phyloP scores from a whole-genome alignment of 2,797 vertebrate species.

The Sebastes variabilis region DNA sequence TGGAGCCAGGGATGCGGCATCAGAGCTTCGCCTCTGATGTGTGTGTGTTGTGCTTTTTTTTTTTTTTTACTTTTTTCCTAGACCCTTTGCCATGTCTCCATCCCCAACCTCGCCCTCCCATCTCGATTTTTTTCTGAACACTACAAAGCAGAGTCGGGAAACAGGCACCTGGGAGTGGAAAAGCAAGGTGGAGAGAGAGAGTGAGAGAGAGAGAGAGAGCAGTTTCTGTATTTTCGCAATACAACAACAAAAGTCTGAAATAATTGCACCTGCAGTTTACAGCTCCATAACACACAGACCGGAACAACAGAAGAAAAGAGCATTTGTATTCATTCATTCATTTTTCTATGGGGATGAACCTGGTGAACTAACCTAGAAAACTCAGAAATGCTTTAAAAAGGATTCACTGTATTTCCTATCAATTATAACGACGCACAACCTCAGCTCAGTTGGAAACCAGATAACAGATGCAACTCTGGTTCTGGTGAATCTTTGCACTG shows the following conservation, averaged over 20 bases:
- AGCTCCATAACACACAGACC: slow-evolving; percentile 1
- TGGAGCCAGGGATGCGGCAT: slow-evolving; percentile 66
- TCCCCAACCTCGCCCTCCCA: slow-evolving; percentile 35
- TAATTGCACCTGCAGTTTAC: slow-evolving; percentile 54
- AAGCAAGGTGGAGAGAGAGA: background rate
- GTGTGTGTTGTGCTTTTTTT: slow-evolving; percentile 18
- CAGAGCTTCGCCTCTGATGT: slow-evolving; percentile 71
- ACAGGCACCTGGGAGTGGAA: slow-evolving; percentile 34
- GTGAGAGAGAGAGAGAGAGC: background rate
- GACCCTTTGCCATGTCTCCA: slow-evolving; percentile 48
- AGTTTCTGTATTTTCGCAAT: slow-evolving; percentile 24
- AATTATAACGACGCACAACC: slow-evolving; percentile 6
- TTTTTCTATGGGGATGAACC: slow-evolving; percentile 5
- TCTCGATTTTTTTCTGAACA: slow-evolving; percentile 33
- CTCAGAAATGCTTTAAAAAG: background rate
- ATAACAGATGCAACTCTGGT: background rate
- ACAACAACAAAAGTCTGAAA: slow-evolving; percentile 42
- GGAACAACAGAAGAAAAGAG: background rate
- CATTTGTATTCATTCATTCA: slow-evolving; percentile 7
- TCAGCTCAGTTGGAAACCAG: background rate
- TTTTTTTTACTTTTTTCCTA: slow-evolving; percentile 16
- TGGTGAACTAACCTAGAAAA: background rate
- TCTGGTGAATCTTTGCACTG: background rate
- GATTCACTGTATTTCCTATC: slow-evolving; percentile 9
- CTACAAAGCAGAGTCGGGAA: slow-evolving; percentile 56